phyloP scores from a whole-genome alignment of 2,888 invertebrate species.

The Leptura quadrifasciata region DNA sequence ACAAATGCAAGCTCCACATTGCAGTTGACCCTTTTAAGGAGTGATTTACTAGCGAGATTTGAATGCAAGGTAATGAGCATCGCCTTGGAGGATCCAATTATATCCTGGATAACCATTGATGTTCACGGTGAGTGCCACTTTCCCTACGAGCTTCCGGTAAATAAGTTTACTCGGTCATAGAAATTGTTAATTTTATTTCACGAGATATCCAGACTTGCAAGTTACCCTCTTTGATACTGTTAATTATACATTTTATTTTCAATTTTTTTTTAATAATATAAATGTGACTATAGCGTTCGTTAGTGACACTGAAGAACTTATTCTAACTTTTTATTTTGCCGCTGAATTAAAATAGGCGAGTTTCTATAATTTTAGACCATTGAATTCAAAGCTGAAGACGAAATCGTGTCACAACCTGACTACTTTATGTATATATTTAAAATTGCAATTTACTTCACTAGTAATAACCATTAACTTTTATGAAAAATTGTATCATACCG shows the following conservation, averaged over 20 bases:
- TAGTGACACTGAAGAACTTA: too few species aligned
- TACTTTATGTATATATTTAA: too few species aligned
- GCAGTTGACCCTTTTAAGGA: constrained; percentile 81
- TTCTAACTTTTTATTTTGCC: too few species aligned
- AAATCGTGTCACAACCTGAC: too few species aligned
- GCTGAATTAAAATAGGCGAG: too few species aligned
- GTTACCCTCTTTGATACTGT: not conserved
- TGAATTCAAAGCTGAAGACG: too few species aligned
- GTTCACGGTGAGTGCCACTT: constrained; percentile 81
- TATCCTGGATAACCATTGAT: constrained; percentile 80
- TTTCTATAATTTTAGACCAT: too few species aligned
- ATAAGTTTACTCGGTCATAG: not conserved
- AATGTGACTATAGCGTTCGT: not conserved
- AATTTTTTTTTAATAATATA: too few species aligned
- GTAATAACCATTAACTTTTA: too few species aligned
- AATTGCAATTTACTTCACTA: too few species aligned
- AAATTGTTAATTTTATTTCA: not conserved
- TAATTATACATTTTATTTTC: not conserved
- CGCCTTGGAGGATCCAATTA: constrained; percentile 79
- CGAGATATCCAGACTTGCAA: not conserved
- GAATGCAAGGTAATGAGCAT: constrained; percentile 84
- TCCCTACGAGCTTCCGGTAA: not conserved
- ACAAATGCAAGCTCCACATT: constrained; percentile 79
- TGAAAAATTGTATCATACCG: too few species aligned
- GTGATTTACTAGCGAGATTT: constrained; percentile 83